Evolutionary conservation across 2,888 invertebrate genomes (phyloP).

Genomic region (Lysandra coridon): DNA sequence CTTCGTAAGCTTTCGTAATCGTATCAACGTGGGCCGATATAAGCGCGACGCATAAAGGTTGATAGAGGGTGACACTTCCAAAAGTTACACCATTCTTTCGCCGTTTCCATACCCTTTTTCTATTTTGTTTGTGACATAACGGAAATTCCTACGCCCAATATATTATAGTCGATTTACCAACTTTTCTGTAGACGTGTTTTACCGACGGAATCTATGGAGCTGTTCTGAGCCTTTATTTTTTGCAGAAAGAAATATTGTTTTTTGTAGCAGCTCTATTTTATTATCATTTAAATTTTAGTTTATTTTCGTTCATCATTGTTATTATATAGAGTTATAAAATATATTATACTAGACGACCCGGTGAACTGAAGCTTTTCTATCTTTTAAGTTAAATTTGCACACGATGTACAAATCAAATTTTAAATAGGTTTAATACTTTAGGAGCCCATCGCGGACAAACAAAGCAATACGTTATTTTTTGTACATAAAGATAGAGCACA

Average conservation of each 20-base stretch:
- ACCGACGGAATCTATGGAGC: background rate
- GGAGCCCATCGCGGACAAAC: too few species aligned
- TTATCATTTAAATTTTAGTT: background rate
- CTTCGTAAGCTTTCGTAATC: slow-evolving; percentile 39
- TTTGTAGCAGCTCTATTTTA: background rate
- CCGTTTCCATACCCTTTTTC: slow-evolving; percentile 71
- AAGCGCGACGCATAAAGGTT: slow-evolving; percentile 53
- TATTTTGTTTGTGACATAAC: slow-evolving; percentile 58
- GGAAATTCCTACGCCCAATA: slow-evolving; percentile 40
- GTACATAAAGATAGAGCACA: background rate
- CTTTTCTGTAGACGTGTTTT: slow-evolving; percentile 34
- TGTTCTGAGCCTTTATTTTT: background rate
- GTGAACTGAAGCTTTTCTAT: too few species aligned
- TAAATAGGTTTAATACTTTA: too few species aligned
- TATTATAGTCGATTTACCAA: slow-evolving; percentile 37
- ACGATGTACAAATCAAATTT: too few species aligned
- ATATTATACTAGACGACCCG: too few species aligned
- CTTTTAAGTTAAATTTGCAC: too few species aligned
- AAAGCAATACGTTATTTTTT: too few species aligned
- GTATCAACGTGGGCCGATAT: slow-evolving; percentile 48
- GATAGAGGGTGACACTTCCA: slow-evolving; percentile 62
- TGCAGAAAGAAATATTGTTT: background rate
- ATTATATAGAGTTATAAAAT: background rate
- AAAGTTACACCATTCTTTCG: slow-evolving; percentile 59
- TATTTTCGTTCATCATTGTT: background rate